These are phyloP conservation scores for Phrixothrix hirtus DNA, from an alignment of 2,888 invertebrate species.

Conservation along the genomic window DNA sequence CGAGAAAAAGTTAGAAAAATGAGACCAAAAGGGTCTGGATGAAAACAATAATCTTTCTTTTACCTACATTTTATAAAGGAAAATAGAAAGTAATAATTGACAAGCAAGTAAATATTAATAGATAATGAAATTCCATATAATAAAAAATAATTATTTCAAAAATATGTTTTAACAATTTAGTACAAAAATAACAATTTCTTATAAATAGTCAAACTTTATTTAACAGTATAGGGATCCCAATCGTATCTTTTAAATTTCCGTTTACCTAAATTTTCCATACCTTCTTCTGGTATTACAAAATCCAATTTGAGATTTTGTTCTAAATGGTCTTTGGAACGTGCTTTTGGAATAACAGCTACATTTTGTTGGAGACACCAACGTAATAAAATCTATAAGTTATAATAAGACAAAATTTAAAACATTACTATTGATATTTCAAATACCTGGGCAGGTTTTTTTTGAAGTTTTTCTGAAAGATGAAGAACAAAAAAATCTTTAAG, in stretches of 20 bases:
- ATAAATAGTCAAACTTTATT: conserved; percentile 8
- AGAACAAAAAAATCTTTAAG: conserved; percentile 63
- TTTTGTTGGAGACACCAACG: conserved; percentile 76
- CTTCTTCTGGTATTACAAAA: conserved; percentile 60
- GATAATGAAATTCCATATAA: too few species aligned
- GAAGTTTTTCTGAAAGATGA: conserved; percentile 62
- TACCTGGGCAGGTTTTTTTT: conserved; percentile 65
- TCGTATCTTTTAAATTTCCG: conserved; percentile 58
- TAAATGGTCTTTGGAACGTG: conserved; percentile 62
- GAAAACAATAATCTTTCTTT: too few species aligned
- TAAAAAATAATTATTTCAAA: too few species aligned
- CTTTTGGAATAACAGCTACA: conserved; percentile 71
- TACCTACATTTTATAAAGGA: too few species aligned
- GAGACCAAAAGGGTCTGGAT: too few species aligned
- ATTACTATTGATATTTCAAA: conserved; percentile 5
- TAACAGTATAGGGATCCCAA: conserved; percentile 59
- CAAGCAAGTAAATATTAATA: too few species aligned
- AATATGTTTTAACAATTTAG: too few species aligned
- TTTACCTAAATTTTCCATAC: conserved; percentile 59
- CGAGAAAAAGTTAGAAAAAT: too few species aligned
- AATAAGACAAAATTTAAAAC: too few species aligned
- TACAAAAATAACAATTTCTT: too few species aligned
- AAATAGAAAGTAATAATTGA: too few species aligned
- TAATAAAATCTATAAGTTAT: conserved; percentile 63
- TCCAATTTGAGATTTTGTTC: conserved; percentile 63